Evolutionary conservation across 2,888 invertebrate species (phyloP), one percentile per base, ranked within the genome.

Genomic region (Rhodophaea formosa): DNA sequence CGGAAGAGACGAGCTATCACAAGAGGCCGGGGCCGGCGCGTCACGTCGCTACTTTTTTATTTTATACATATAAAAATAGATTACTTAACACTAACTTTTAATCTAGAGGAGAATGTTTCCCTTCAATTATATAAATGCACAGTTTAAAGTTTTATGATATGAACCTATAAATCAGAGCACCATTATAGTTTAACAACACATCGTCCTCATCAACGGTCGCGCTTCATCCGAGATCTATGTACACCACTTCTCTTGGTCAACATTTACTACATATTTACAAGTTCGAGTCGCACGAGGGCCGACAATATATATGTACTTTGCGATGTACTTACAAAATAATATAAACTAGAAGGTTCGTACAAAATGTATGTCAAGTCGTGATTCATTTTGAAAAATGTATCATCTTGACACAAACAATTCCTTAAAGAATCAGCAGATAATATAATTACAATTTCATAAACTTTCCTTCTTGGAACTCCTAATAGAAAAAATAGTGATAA

Each of bases 161-260:
- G 88, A 88, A 82, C 82, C 84, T 87, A 86, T 81, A 80, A 45
- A 78, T 82, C 81, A 85, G 86, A 88, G 88, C 88, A 88, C 88
- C 88, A 88, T 84, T 79, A 79, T 69, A 74, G 75, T 74, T 72
- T 57, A 62, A 62, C 59, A 57, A 60, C 57, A 47, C 49, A 16
- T 32, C 15, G 15, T 39, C 42, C 14, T 29, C 35, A 12, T 35
- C 45, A 12, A 16, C 46, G 17, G 10, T 16, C 35, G 8, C 45
- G 17, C 17, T 35, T 15, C 51, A 35, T 51, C 35, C 32, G 14
- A 35, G 14, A 51, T 35, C 55, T 39, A 29, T 35, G 53, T 53
- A 55, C 53, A 56, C 47, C 53, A 42, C 43, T 47, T 39, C 35
- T 17, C 35, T 51, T 51, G 51, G 51, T 39, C 51, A 16, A 51